Evolutionary conservation across 1,140 invertebrate species (phyloP), one percentile per base, ranked within the genome.

Genomic region (Homalodisca vitripennis): DNA sequence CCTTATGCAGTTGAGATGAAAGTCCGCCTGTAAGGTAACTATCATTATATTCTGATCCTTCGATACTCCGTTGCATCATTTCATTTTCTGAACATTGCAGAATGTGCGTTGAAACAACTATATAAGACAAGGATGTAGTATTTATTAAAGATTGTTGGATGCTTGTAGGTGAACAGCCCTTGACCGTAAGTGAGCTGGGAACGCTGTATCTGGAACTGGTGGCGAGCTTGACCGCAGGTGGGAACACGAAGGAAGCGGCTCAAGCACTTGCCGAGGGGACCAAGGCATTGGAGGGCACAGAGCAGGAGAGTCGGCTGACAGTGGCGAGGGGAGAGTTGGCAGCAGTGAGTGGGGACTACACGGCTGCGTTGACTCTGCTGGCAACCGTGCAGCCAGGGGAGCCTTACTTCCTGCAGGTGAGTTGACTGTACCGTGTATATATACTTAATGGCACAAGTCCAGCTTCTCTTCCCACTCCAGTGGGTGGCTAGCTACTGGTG

Each of bases 291-390:
- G 81, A 84, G 76, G 71, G 88, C 3, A 94, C 91, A 17, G 81
- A 88, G 0, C 93, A 98, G 79, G 93, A 96, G 80, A 87, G 89
- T 14, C 85, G 93, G 65, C 83, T 98, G 12, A 82, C 88, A 26
- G 89, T 98, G 66, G 88, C 92, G n/a, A 91, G 91, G 74, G 92
- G 95, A 0, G 93, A 98, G 69, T 79, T 98, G 20, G 86, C 88
- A 26, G 77, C 98, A 27, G 84, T 87, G 41, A 88, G 92, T 75
- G 91, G 89, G 1, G 92, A 98, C 76, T 78, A 92, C 26, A 89
- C 94, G 69, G 86, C 85, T 70, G 93, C 95, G 2, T 84, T 98
- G 17, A 84, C 87, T 63, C 85, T 94, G 55, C 82, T 99, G 0
- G 85, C 87, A 30, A 86, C 88, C 71, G 88, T 98, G 14, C 84